Conservation (phyloP, 2,888 invertebrate genomes). For the Oeneis ivallda region DNA sequence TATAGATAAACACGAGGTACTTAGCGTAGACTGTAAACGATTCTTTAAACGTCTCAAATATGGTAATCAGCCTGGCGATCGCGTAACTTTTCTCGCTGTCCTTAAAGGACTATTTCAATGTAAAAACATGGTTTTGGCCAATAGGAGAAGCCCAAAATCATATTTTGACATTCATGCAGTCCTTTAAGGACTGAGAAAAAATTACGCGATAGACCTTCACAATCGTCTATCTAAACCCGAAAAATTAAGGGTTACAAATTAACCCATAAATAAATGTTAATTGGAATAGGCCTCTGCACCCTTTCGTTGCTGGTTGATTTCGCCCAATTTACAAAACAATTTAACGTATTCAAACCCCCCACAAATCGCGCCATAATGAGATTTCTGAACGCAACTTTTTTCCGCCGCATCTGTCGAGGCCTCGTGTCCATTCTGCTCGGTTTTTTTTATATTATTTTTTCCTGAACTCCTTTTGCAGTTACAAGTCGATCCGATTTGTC, state of each 20-base stretch:
- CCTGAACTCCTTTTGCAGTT: slow-evolving; percentile 56
- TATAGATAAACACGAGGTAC: no score
- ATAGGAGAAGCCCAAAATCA: no score
- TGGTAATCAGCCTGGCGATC: no score
- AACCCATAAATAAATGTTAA: slow-evolving; percentile 25
- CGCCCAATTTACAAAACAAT: slow-evolving; percentile 59
- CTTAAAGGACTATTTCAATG: no score
- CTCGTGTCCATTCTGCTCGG: slow-evolving; percentile 67
- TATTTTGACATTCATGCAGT: no score
- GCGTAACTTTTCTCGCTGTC: no score
- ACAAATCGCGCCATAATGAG: slow-evolving; percentile 62
- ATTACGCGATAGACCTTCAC: no score
- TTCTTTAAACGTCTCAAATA: background rate
- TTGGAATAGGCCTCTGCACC: slow-evolving; percentile 45
- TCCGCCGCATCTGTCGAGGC: slow-evolving; percentile 68
- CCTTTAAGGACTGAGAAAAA: no score
- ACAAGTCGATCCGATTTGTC: slow-evolving; percentile 72
- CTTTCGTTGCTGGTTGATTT: slow-evolving; percentile 50
- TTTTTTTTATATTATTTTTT: slow-evolving; percentile 50
- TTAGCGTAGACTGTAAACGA: no score
- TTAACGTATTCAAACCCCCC: slow-evolving; percentile 46
- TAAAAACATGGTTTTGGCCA: no score
- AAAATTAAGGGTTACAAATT: slow-evolving; percentile 17
- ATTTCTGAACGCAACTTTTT: slow-evolving; percentile 60
- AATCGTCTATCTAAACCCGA: background rate